Evolutionary conservation across 2,888 invertebrate genomes (phyloP).

Genomic region (Vesta saturnalis): DNA sequence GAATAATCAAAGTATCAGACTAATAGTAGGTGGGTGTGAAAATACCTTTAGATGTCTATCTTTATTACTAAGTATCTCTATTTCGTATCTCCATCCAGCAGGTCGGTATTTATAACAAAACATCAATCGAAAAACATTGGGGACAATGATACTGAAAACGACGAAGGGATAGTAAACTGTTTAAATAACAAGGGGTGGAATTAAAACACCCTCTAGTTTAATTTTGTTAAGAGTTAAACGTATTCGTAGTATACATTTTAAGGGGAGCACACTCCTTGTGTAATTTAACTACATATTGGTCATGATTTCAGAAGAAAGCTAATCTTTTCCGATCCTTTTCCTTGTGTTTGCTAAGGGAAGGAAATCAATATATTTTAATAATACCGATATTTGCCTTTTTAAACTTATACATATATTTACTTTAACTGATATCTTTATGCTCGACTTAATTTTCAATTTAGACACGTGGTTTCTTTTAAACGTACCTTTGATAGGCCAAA

Average conservation of each 20-base stretch:
- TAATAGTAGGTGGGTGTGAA: conserved; percentile 26
- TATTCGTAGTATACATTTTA: conserved; percentile 31
- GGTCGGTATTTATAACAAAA: not conserved
- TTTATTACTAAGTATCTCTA: conserved; percentile 22
- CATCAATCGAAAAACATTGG: conserved; percentile 15
- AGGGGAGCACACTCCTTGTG: conserved; percentile 34
- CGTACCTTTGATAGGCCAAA: not conserved
- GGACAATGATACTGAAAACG: conserved; percentile 18
- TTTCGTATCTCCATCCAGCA: conserved; percentile 2
- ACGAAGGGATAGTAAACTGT: conserved; percentile 29
- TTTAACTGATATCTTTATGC: conserved; percentile 32
- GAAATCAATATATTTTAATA: conserved; percentile 38
- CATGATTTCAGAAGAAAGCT: conserved; percentile 15
- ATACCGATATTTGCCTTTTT: conserved; percentile 27
- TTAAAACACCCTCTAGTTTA: conserved; percentile 40
- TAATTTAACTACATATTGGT: not conserved
- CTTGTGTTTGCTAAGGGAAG: conserved; percentile 16
- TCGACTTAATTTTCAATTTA: conserved; percentile 37
- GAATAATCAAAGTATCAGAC: conserved; percentile 17
- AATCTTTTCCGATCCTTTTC: conserved; percentile 15
- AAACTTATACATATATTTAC: conserved; percentile 36
- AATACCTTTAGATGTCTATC: conserved; percentile 25
- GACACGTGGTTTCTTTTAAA: conserved; percentile 6
- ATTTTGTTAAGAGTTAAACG: conserved; percentile 36
- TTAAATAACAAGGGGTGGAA: conserved; percentile 42